Conservation (phyloP, 2,888 invertebrate genomes). For the Ferrisia virgata region DNA sequence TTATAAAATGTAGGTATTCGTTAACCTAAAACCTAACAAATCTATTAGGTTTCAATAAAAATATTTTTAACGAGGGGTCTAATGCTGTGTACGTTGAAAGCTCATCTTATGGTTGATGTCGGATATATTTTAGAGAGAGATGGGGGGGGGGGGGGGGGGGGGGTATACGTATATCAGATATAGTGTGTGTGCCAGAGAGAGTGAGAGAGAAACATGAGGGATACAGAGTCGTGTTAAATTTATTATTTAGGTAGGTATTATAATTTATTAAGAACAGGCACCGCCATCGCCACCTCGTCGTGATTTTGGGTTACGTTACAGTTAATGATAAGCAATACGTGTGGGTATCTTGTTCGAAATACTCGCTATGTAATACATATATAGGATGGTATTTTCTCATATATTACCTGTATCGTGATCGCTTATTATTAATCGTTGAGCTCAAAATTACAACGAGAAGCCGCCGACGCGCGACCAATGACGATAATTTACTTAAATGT, state of each 20-base stretch:
- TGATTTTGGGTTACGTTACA: neutral
- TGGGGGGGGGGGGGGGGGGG: too few species aligned
- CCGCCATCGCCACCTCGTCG: neutral
- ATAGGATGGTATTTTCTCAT: too few species aligned
- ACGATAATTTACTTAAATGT: neutral
- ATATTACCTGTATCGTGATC: neutral
- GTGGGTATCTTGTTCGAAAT: neutral
- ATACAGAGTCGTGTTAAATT: neutral
- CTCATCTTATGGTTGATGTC: neutral
- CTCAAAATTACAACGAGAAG: neutral
- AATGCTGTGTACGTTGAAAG: neutral
- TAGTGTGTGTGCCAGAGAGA: too few species aligned
- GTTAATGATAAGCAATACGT: neutral
- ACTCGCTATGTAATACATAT: too few species aligned
- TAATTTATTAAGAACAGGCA: neutral
- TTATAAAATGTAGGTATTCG: too few species aligned
- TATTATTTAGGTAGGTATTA: too few species aligned
- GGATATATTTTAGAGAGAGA: too few species aligned
- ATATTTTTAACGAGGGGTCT: neutral
- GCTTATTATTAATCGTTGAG: neutral
- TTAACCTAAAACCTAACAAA: too few species aligned
- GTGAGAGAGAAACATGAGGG: too few species aligned
- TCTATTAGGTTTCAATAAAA: neutral
- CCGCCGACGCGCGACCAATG: too few species aligned
- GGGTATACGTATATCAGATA: too few species aligned